Conservation (phyloP, 2,888 invertebrate genomes). For the Timema podura region DNA sequence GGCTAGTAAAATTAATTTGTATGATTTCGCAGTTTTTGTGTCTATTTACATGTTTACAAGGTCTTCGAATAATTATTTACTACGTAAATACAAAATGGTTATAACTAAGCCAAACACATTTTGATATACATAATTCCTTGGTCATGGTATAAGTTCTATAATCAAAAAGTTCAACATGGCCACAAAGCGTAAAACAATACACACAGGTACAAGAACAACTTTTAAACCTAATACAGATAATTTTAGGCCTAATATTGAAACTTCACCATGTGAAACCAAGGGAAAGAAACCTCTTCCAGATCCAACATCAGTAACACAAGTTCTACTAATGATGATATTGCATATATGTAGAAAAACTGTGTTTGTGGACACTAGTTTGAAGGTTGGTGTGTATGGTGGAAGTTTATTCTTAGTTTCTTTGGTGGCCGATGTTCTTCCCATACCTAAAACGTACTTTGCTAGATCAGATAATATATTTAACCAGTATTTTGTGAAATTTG, state of each 20-base stretch:
- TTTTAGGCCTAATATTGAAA: slow-evolving; percentile 26
- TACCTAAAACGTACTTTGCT: slow-evolving; percentile 85
- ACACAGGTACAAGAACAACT: slow-evolving; percentile 19
- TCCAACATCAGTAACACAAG: slow-evolving; percentile 76
- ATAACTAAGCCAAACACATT: too few relatives aligned
- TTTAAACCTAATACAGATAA: slow-evolving; percentile 20
- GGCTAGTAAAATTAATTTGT: too few relatives aligned
- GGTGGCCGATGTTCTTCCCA: slow-evolving; percentile 74
- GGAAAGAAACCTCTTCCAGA: slow-evolving; percentile 81
- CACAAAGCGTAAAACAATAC: slow-evolving; percentile 27
- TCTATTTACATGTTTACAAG: too few relatives aligned
- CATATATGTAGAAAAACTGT: slow-evolving; percentile 84
- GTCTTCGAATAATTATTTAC: too few relatives aligned
- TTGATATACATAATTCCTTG: too few relatives aligned
- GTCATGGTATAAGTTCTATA: too few relatives aligned
- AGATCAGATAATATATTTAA: slow-evolving; percentile 90
- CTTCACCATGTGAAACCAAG: slow-evolving; percentile 46
- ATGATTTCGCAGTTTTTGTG: too few relatives aligned
- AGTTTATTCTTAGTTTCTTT: slow-evolving; percentile 79
- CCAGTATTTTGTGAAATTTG: slow-evolving; percentile 90
- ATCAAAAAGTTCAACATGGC: slow-evolving; percentile 24
- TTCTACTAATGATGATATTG: slow-evolving; percentile 75
- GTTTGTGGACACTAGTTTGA: slow-evolving; percentile 78
- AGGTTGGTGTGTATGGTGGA: slow-evolving; percentile 80
- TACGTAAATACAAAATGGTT: too few relatives aligned